Conservation (phyloP, 2,888 invertebrate species). For the Hemaris fuciformis region DNA sequence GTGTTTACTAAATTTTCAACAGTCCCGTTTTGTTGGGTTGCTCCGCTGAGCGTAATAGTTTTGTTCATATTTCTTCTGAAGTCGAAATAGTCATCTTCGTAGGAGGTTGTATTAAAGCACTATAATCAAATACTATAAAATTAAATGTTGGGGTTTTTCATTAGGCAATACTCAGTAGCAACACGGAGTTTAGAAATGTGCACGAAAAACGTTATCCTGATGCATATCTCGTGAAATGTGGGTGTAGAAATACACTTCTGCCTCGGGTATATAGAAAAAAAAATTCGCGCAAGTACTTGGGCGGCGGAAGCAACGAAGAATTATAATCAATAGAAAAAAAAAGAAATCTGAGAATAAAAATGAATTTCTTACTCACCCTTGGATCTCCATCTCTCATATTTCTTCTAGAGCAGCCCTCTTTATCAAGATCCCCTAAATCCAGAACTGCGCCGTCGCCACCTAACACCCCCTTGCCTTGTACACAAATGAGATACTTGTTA, state of each 20-base stretch:
- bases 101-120: background rate
- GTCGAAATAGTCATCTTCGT: background rate
- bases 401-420: background rate
- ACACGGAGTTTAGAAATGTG: no score
- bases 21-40: background rate
- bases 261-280: no score
- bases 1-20: background rate
- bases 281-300: no score
- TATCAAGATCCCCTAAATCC: background rate
- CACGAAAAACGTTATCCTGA: no score
- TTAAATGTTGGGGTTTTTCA: no score
- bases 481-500: background rate
- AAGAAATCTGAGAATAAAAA: background rate
- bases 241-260: no score
- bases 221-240: no score
- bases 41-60: background rate
- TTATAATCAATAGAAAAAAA: background rate
- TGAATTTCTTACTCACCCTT: conserved; percentile 1
- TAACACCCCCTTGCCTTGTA: conserved; percentile 3
- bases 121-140: no score
- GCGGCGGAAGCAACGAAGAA: no score
- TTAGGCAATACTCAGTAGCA: no score
- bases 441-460: conserved; percentile 3
- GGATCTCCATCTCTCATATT: background rate
- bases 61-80: background rate